Evolutionary conservation across 2,888 invertebrate genomes (phyloP), one percentile per base, ranked within the genome.

Genomic region (Himalopsyche tibetana): DNA sequence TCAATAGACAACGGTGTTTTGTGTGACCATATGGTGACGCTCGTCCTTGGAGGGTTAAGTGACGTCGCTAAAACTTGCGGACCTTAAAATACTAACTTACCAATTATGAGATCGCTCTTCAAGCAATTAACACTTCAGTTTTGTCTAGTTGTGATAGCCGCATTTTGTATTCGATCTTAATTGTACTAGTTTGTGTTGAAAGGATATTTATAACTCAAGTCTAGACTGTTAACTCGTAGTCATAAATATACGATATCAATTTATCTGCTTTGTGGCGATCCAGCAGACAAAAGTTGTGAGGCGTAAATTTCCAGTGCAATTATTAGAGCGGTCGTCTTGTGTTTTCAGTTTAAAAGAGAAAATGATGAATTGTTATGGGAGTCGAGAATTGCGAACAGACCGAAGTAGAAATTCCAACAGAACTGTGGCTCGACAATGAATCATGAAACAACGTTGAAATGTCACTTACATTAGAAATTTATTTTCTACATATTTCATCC

Each of bases 301-400:
- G 15, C 74, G 74, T 74, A 38, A 74, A 69, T 36, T 74, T 74
- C 15, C 74, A 45, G 38, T 83, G 86, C 86, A 84, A 87, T 87
- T 86, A 87, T 86, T 84, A 82, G 51, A 84, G 74, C 87, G 79
- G 85, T n/a, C 19, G 51, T 55, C 51, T 55, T 82, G 84, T 84
- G 69, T 84, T 55, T 69, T 38, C 84, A 69, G 84, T 87, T 87
- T 85, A 85, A 84, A 79, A 79, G 85, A 74, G 74, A 36, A 45
- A 51, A 80, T 87, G 87, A 87, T 87, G 84, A 86, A 87, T 87
- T 82, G 84, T 86, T 82, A 82, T 86, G 81, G 82, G 84, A 55
- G 80, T 51, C 79, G 15, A 4, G 51, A 36, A 63, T 42, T 15
- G 82, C 42, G 82, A 82, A 81, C 55, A 56, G 45, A 15, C 82